Percentiles rank a stretch among this genome's conserved stretches.
Conservation (phyloP, 2,888 invertebrate genomes). For the Phasia obesa region DNA sequence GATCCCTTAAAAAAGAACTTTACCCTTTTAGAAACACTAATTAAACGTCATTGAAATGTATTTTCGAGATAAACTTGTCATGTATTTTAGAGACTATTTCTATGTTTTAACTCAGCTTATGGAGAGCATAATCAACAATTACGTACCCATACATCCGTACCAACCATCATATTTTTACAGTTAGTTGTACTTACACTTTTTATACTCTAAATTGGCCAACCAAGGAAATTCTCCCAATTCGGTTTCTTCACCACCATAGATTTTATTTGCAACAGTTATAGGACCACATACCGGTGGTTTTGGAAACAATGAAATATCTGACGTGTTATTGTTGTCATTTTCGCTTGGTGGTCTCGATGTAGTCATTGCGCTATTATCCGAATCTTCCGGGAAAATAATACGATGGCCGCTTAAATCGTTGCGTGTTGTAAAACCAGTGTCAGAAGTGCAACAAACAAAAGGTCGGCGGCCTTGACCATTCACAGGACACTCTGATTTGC, state of each 20-base stretch:
- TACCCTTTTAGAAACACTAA: too few species aligned
- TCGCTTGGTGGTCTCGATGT: background rate
- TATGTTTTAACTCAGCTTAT: too few species aligned
- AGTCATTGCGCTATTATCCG: background rate
- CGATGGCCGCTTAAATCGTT: constrained; percentile 29
- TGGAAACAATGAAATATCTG: constrained; percentile 41
- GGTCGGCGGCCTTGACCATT: constrained; percentile 51
- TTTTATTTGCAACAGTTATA: constrained; percentile 82
- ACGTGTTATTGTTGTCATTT: background rate
- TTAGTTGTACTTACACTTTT: constrained; percentile 73
- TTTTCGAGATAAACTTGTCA: too few species aligned
- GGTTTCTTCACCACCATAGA: constrained; percentile 85
- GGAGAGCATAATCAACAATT: too few species aligned
- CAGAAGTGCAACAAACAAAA: constrained; percentile 71
- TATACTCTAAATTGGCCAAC: constrained; percentile 86
- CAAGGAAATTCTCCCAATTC: constrained; percentile 87
- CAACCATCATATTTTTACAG: too few species aligned
- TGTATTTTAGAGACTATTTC: too few species aligned
- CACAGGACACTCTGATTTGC: constrained; percentile 61
- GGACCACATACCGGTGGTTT: constrained; percentile 74
- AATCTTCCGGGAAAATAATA: constrained; percentile 60
- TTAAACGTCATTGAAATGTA: too few species aligned
- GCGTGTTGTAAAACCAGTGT: constrained; percentile 58
- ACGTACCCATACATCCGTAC: too few species aligned
- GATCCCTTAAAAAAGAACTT: too few species aligned